Conservation (phyloP, 2,888 invertebrate species). For the Biston stratarius region DNA sequence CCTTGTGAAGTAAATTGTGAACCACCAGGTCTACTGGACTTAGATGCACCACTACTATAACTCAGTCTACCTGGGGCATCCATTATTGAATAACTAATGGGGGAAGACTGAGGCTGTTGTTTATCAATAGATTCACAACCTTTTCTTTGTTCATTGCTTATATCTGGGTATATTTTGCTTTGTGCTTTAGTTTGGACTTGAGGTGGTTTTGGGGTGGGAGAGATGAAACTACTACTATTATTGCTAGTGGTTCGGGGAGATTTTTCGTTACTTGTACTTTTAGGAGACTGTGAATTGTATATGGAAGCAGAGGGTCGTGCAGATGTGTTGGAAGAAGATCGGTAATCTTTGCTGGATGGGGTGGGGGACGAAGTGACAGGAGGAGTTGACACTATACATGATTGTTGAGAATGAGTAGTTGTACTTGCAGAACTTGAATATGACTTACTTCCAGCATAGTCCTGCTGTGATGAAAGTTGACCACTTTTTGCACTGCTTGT, state of each 20-base stretch:
- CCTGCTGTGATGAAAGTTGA: constrained; percentile 84
- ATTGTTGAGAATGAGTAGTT: constrained; percentile 88
- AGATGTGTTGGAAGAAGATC: constrained; percentile 84
- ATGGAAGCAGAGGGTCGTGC: constrained; percentile 78
- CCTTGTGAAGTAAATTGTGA: constrained; percentile 85
- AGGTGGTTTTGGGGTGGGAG: constrained; percentile 83
- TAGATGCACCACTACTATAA: constrained; percentile 84
- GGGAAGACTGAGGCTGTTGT: constrained; percentile 88
- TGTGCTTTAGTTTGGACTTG: constrained; percentile 91
- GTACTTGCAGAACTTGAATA: constrained; percentile 87
- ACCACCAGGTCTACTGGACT: constrained; percentile 78
- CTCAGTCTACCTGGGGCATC: constrained; percentile 89
- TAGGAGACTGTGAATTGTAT: constrained; percentile 77
- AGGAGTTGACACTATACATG: constrained; percentile 91
- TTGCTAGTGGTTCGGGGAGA: constrained; percentile 68
- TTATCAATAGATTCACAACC: constrained; percentile 85
- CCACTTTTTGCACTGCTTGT: constrained; percentile 85
- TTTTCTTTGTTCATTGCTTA: constrained; percentile 83
- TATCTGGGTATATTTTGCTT: constrained; percentile 91
- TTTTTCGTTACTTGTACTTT: constrained; percentile 73
- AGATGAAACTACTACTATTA: constrained; percentile 80
- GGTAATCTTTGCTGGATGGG: constrained; percentile 88
- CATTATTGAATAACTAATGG: constrained; percentile 92
- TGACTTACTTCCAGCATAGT: constrained; percentile 87
- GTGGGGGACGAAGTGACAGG: constrained; percentile 81